phyloP scores from a whole-genome alignment of 2,888 invertebrate species.

The Drosophila anomalata region DNA sequence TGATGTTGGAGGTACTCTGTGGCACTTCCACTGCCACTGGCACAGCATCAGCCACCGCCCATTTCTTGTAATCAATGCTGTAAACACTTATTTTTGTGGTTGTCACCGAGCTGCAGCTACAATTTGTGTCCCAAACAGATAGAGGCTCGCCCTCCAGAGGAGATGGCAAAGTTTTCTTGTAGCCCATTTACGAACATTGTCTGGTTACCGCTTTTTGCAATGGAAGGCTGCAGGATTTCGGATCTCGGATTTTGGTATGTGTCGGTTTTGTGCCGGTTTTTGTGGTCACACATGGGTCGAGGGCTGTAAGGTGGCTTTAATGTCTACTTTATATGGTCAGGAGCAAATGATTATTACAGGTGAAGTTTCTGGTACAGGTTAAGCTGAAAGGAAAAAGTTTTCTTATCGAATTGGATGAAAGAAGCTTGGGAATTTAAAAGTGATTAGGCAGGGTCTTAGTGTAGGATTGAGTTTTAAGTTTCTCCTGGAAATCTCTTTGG shows the following conservation, averaged over 20 bases:
- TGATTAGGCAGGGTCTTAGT: slow-evolving; percentile 8
- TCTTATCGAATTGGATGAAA: slow-evolving; percentile 40
- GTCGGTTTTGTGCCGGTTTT: slow-evolving; percentile 31
- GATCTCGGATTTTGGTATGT: background rate
- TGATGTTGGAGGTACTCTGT: slow-evolving; percentile 15
- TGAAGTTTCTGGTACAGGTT: slow-evolving; percentile 29
- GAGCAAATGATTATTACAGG: slow-evolving; percentile 42
- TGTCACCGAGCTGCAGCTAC: slow-evolving; percentile 50
- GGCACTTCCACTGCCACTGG: slow-evolving; percentile 8
- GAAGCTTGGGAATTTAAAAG: slow-evolving; percentile 21
- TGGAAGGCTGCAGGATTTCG: slow-evolving; percentile 20
- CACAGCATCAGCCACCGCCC: slow-evolving; percentile 46
- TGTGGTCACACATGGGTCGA: slow-evolving; percentile 30
- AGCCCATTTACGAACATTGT: slow-evolving; percentile 28
- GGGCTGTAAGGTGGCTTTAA: slow-evolving; percentile 33
- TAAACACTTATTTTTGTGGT: slow-evolving; percentile 80
- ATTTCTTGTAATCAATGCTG: slow-evolving; percentile 74
- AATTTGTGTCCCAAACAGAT: slow-evolving; percentile 26
- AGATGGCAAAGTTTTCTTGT: slow-evolving; percentile 18
- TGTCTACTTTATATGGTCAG: slow-evolving; percentile 39
- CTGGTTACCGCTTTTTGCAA: slow-evolving; percentile 37
- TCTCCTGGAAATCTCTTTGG: background rate
- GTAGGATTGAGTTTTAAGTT: background rate
- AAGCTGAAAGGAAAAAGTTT: slow-evolving; percentile 28
- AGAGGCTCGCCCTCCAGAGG: slow-evolving; percentile 12